Evolutionary conservation across 2,797 vertebrate species (phyloP).

Genomic region (Sternarchorhynchus goeldii): DNA sequence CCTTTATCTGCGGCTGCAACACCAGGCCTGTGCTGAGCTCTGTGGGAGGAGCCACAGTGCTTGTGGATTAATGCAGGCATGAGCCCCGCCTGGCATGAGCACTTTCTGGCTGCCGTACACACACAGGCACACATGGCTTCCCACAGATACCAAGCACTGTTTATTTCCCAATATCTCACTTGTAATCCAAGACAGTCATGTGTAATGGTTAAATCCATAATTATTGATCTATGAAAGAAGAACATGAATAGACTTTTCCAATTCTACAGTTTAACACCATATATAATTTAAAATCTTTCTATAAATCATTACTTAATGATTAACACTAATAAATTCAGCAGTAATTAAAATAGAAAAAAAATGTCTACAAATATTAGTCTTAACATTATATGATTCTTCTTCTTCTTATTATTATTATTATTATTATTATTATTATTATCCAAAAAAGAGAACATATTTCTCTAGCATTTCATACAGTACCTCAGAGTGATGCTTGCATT

Average conservation of each 20-base stretch:
- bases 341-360: slow-evolving; percentile 1
- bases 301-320: too few species aligned
- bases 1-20: slow-evolving; percentile 40
- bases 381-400: neutral
- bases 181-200: slow-evolving; percentile 9
- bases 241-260: neutral
- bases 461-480: neutral
- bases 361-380: neutral
- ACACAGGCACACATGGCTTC: neutral
- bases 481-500: neutral
- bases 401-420: neutral
- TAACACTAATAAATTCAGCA: too few species aligned
- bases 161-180: slow-evolving; percentile 5
- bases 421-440: neutral
- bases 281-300: neutral
- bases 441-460: neutral
- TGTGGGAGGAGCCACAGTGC: slow-evolving; percentile 25
- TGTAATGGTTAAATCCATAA: slow-evolving; percentile 9
- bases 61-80: slow-evolving; percentile 13
- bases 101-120: neutral
- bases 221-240: neutral
- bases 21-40: slow-evolving; percentile 33
- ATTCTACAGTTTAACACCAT: neutral
- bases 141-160: neutral
- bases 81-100: neutral